phyloP scores from a whole-genome alignment of 2,797 vertebrate species.

The Ataeniobius toweri region DNA sequence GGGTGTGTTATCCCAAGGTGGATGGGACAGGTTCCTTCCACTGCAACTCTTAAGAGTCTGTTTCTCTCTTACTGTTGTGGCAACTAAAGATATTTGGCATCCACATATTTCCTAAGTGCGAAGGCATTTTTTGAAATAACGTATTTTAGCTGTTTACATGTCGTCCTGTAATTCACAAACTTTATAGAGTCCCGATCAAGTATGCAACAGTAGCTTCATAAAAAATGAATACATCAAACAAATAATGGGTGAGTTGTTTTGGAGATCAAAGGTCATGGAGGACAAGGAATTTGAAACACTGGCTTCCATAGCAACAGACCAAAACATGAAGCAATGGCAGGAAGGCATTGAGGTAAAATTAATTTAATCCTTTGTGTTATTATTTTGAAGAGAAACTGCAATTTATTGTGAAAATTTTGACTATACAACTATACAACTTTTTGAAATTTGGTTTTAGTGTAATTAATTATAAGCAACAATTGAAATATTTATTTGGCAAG shows the following conservation, averaged over 20 bases:
- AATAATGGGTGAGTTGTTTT: neutral
- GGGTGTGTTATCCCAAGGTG: too few species aligned
- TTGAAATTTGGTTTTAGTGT: neutral
- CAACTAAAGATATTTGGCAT: too few species aligned
- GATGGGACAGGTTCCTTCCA: too few species aligned
- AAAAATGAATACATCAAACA: neutral
- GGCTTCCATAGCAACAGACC: neutral
- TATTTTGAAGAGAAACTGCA: neutral
- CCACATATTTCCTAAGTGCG: neutral
- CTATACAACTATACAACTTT: neutral
- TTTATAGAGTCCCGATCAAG: neutral
- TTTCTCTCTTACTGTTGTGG: too few species aligned
- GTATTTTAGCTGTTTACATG: neutral
- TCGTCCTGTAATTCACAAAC: neutral
- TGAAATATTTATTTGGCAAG: neutral
- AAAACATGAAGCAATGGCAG: neutral
- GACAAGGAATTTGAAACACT: neutral
- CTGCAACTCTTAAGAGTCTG: too few species aligned
- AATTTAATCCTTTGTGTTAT: neutral
- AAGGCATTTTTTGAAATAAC: neutral
- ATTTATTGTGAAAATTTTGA: neutral
- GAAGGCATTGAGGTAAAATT: neutral
- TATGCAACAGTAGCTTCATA: neutral
- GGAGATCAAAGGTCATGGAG: neutral
- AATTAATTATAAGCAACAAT: neutral